Evolutionary conservation across 1,140 invertebrate genomes (phyloP).

Genomic region (Araneus ventricosus): DNA sequence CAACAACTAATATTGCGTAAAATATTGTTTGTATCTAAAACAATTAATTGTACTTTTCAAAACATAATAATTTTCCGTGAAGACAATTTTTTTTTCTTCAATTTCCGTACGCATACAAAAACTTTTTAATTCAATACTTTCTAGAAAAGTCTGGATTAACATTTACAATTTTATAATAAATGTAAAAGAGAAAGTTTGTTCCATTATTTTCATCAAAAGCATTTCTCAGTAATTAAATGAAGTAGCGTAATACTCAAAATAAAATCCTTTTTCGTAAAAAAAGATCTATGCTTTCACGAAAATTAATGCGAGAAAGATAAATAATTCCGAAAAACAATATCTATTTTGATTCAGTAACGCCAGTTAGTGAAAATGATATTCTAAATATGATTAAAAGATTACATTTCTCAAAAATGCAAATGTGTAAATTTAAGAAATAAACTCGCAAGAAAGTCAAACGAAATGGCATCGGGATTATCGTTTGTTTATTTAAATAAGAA

Average conservation of each 20-base stretch:
- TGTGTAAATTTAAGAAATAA: conserved; percentile 31
- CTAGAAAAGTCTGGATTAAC: no score
- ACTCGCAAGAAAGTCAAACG: conserved; percentile 22
- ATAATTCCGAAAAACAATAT: not conserved
- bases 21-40: no score
- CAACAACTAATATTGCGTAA: no score
- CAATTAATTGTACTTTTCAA: no score
- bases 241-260: not conserved
- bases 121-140: no score
- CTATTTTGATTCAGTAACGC: not conserved
- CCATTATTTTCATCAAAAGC: no score
- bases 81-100: no score
- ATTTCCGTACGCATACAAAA: no score
- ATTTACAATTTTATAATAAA: no score
- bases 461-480: conserved; percentile 40
- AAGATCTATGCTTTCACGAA: not conserved
- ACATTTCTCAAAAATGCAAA: conserved; percentile 37
- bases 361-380: not conserved
- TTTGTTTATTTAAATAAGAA: conserved; percentile 54
- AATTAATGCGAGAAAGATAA: conserved; percentile 3
- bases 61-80: no score
- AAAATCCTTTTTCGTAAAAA: not conserved
- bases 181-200: no score
- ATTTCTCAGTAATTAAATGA: no score
- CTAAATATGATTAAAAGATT: conserved; percentile 35